Evolutionary conservation across 2,113 vertebrate species (phyloP), one percentile per base, ranked within the genome.

Genomic region (Syngnathus scovelli): DNA sequence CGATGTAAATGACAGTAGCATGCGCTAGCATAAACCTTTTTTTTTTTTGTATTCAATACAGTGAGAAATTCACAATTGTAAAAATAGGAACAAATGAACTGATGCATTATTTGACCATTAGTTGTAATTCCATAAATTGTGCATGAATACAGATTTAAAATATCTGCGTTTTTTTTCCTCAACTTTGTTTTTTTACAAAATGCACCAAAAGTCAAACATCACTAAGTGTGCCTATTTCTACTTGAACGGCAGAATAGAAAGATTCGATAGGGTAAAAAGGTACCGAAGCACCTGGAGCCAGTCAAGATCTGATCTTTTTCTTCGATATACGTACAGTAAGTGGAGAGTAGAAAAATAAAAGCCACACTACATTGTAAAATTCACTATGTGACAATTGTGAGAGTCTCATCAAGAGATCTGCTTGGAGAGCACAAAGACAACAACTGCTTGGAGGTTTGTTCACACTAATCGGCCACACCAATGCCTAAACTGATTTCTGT

Each of bases 261-360:
- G 21, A 54, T 33, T 3, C 27, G 27, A 33, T 33, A 33, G 8
- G 38, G 59, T 63, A 56, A 46, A 60, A 55, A 21, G 13, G 10
- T 54, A 67, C 10, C 67, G 41, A 46, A 44, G 46, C 49, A 69
- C 23, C 27, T 16, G 3, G 12, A 55, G 23, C 52, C 8, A 23
- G n/a, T 55, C n/a, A 55, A 23, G 21, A 27, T 27, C 11, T 12
- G 9, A 55, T 55, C 21, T 48, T 55, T 55, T 23, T 23, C 21
- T 23, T 10, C 4, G 3, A 13, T 6, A 2, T 27, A 12, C 27
- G 41, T 11, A 52, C 49, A 19, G 11, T 55, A 41, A 41, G 16
- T 21, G 12, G 13, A 78, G 54, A 69, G 76, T 86, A 87, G 44
- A 86, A 89, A 89, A 89, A 85, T 76, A 84, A 69, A 61, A 68